Percentiles rank a stretch among this genome's conserved stretches.
These are phyloP conservation scores for Cryptomyrus ogoouensis DNA, from an alignment of 2,113 vertebrate species.

Conservation along the genomic window DNA sequence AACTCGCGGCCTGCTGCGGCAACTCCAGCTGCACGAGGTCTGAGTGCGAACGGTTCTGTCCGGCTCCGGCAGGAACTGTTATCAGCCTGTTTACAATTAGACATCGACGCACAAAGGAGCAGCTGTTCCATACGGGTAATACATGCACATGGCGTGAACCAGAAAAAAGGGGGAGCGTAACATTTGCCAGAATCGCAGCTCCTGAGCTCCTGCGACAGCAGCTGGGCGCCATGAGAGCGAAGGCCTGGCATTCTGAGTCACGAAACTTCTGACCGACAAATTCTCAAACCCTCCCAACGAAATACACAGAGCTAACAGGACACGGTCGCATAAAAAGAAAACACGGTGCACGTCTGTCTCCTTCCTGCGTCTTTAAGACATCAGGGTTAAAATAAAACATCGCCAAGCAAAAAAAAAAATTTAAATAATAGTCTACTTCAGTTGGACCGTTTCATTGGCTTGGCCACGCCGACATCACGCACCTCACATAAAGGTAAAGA, in stretches of 20 bases:
- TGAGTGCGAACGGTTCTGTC: not conserved
- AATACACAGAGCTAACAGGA: not conserved
- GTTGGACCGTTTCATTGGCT: not conserved
- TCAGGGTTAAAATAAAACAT: not conserved
- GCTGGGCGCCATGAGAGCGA: not conserved
- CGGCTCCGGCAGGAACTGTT: not conserved
- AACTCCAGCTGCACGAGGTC: not conserved
- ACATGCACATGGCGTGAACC: not conserved
- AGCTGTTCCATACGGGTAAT: not conserved
- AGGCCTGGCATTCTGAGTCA: not conserved
- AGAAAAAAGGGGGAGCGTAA: not conserved
- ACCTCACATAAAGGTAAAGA: not conserved
- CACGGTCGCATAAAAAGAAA: not conserved
- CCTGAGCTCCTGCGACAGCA: not conserved
- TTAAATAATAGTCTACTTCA: not conserved
- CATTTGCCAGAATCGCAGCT: not conserved
- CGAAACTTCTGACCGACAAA: not conserved
- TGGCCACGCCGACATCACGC: not conserved
- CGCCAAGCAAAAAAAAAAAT: not conserved
- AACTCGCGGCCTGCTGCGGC: not conserved
- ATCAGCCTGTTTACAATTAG: not conserved
- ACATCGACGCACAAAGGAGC: not conserved
- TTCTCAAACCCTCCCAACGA: not conserved
- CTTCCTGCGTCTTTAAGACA: not conserved
- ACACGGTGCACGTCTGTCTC: not conserved